phyloP scores from a whole-genome alignment of 1,140 invertebrate species.

The Scaptomyza montana region DNA sequence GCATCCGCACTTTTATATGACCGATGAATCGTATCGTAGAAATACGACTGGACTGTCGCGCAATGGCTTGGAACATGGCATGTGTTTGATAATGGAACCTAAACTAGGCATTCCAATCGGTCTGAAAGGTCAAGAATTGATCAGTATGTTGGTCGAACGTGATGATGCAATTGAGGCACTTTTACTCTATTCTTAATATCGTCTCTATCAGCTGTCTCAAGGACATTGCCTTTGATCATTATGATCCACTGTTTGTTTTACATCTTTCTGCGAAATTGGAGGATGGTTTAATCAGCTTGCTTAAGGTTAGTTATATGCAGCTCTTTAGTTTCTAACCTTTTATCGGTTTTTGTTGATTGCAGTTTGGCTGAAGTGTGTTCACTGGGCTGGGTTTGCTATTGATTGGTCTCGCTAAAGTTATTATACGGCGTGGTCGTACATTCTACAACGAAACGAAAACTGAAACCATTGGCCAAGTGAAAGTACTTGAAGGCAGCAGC shows the following conservation, averaged over 20 bases:
- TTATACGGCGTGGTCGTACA: conserved; percentile 41
- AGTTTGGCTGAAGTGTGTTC: conserved; percentile 53
- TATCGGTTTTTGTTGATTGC: neutral
- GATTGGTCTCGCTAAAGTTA: conserved; percentile 37
- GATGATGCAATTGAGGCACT: conserved; percentile 85
- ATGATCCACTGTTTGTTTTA: conserved; percentile 57
- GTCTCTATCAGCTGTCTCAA: conserved; percentile 16
- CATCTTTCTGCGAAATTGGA: conserved; percentile 50
- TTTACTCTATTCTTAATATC: no score
- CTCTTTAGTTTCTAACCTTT: neutral
- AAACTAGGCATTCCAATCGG: conserved; percentile 88
- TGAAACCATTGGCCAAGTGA: no score
- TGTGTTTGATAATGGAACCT: conserved; percentile 89
- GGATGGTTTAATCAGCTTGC: conserved; percentile 33
- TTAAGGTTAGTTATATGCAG: conserved; percentile 46
- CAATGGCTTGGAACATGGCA: conserved; percentile 87
- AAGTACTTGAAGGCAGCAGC: conserved; percentile 1
- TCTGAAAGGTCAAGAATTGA: conserved; percentile 88
- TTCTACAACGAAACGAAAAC: no score
- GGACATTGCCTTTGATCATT: conserved; percentile 64
- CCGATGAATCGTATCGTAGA: conserved; percentile 87
- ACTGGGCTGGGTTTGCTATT: conserved; percentile 54
- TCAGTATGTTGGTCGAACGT: conserved; percentile 88
- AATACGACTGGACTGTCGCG: conserved; percentile 89
- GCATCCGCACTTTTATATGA: conserved; percentile 93